Evolutionary conservation across 2,888 invertebrate species (phyloP).

Genomic region (Plagiodera versicolora): DNA sequence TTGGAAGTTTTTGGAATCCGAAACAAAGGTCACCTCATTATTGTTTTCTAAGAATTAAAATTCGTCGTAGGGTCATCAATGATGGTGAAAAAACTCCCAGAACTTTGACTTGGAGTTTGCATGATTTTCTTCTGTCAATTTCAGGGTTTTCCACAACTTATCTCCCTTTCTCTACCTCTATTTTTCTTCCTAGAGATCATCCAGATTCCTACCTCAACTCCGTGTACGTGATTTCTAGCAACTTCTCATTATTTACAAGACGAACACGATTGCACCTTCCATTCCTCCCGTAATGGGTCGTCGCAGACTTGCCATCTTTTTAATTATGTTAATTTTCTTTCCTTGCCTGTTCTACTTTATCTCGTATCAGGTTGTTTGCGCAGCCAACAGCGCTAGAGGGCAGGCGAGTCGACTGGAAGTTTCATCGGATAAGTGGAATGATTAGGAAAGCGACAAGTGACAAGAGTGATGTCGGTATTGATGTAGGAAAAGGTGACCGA

Average conservation of each 20-base stretch:
- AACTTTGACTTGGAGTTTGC: no score
- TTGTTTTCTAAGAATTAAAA: no score
- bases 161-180: no score
- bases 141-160: no score
- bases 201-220: neutral
- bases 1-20: no score
- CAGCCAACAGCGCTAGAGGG: constrained; percentile 19
- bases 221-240: neutral
- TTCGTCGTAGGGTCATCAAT: no score
- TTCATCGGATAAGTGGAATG: neutral
- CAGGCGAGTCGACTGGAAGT: neutral
- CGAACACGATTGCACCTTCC: neutral
- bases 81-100: no score
- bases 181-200: no score
- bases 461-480: neutral
- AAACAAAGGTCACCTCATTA: no score
- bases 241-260: neutral
- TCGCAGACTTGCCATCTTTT: constrained; percentile 36
- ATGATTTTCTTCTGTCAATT: no score
- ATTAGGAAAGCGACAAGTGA: neutral
- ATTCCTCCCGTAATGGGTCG: constrained; percentile 1
- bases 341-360: constrained; percentile 35
- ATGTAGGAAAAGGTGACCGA: neutral
- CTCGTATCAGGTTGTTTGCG: constrained; percentile 38
- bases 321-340: constrained; percentile 44